phyloP scores from a whole-genome alignment of 1,140 invertebrate species.

The Tetragnatha versicolor region DNA sequence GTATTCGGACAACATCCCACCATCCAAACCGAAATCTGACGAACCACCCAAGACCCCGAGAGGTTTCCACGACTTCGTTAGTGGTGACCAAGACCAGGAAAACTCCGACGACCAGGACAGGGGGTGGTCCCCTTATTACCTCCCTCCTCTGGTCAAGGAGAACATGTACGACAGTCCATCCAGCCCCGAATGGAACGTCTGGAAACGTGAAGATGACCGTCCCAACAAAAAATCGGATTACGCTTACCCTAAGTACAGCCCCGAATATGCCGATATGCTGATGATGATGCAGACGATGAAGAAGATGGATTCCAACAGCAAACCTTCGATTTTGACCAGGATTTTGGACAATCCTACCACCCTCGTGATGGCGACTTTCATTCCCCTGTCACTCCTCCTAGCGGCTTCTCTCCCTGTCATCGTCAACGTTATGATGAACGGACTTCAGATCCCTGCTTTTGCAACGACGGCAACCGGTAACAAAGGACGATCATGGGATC shows the following conservation, averaged over 20 bases:
- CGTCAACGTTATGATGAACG: conserved; percentile 44
- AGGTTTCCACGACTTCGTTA: conserved; percentile 25
- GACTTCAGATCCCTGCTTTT: conserved; percentile 21
- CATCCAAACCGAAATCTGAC: neutral
- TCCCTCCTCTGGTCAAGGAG: neutral
- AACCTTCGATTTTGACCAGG: conserved; percentile 8
- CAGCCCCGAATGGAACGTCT: neutral
- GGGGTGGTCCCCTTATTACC: conserved; percentile 31
- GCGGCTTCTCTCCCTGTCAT: conserved; percentile 34
- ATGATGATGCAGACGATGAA: conserved; percentile 50
- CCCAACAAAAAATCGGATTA: neutral
- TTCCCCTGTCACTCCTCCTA: conserved; percentile 29
- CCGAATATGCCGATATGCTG: conserved; percentile 20
- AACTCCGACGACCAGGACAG: neutral
- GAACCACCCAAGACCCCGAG: conserved; percentile 15
- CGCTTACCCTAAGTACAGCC: neutral
- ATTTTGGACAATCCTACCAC: conserved; percentile 44
- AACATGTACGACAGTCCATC: conserved; percentile 12
- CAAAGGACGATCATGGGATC: neutral
- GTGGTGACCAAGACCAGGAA: neutral
- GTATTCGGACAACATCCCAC: neutral
- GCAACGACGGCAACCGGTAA: neutral
- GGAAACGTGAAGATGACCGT: conserved; percentile 18
- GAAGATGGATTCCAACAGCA: conserved; percentile 29
- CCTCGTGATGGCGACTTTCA: conserved; percentile 38